These are phyloP conservation scores for Steinernema carpocapsae DNA, from an alignment of 2,888 invertebrate genomes.

Conservation along the genomic window DNA sequence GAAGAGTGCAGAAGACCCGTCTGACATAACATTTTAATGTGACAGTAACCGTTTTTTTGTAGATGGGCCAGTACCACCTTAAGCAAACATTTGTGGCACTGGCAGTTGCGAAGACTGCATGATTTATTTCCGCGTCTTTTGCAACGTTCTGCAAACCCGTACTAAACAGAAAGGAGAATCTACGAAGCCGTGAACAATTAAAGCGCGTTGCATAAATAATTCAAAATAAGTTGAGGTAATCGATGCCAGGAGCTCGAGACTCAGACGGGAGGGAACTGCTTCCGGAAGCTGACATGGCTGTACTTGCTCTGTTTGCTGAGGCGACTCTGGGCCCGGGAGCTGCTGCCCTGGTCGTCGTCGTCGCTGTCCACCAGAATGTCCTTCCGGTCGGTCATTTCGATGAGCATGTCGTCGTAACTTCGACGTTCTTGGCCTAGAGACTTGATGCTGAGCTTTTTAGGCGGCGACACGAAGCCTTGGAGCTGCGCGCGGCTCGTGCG, in stretches of 20 bases:
- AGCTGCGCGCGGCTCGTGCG: conserved; percentile 6
- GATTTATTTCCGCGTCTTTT: no score
- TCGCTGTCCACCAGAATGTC: neutral
- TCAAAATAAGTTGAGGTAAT: neutral
- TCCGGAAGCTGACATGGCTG: conserved; percentile 24
- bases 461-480: conserved; percentile 7
- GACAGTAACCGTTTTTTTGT: no score
- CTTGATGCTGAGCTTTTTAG: neutral
- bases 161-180: conserved; percentile 7
- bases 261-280: neutral
- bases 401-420: conserved; percentile 26
- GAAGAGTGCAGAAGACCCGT: no score
- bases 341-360: neutral
- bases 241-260: neutral
- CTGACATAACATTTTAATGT: no score
- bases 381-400: conserved; percentile 12
- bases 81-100: no score
- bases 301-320: neutral
- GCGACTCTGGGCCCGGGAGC: neutral
- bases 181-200: conserved; percentile 4
- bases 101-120: no score
- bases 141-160: no score
- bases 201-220: neutral
- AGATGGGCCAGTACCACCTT: no score
- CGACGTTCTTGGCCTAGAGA: neutral